Conservation (phyloP, 2,113 vertebrate genomes). For the Leptosomus discolor region DNA sequence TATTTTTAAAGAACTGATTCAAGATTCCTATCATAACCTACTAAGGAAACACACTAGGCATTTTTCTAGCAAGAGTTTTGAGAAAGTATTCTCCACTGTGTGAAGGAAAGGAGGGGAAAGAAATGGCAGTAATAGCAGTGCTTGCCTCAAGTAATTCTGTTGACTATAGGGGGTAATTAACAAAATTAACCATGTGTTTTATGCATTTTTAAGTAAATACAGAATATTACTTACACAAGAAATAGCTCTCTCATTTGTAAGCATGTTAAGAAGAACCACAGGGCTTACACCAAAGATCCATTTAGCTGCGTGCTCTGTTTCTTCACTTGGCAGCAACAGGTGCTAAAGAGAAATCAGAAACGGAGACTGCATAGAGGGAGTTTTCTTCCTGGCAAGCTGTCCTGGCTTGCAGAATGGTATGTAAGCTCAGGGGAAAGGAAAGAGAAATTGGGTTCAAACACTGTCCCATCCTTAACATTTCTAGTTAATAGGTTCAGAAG, state of each 20-base stretch:
- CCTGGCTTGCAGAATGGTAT: background rate
- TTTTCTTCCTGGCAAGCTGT: background rate
- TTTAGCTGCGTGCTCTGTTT: background rate
- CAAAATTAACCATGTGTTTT: background rate
- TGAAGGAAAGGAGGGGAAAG: background rate
- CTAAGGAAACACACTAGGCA: background rate
- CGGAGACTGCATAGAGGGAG: background rate
- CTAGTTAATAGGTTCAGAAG: background rate
- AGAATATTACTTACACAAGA: background rate
- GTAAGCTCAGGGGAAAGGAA: background rate
- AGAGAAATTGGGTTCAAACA: background rate
- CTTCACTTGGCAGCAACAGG: background rate
- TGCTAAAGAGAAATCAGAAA: background rate
- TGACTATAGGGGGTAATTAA: background rate
- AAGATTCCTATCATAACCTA: background rate
- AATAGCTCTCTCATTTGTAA: background rate
- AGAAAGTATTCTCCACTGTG: background rate
- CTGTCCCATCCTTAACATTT: background rate
- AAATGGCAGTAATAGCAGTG: background rate
- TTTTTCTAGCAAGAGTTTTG: background rate
- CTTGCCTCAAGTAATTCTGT: background rate
- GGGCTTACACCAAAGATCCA: background rate
- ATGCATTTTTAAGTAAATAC: background rate
- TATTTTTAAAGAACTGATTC: background rate
- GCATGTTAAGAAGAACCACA: fast-evolving